Percentiles rank a stretch among this genome's conserved stretches.
phyloP scores from a whole-genome alignment of 2,888 invertebrate genomes.

The Drosophila nr. perissopoda region DNA sequence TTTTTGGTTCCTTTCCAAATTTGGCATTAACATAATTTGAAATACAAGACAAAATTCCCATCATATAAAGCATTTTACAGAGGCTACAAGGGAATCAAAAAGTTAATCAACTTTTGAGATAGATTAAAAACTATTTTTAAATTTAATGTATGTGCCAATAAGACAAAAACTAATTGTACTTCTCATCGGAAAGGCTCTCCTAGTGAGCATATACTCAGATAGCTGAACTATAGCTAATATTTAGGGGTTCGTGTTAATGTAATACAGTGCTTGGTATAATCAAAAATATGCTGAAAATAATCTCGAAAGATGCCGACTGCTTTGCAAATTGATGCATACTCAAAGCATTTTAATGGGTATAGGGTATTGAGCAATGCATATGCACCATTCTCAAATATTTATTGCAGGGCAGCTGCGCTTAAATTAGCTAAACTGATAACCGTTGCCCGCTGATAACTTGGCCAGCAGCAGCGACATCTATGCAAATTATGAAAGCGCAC shows the following conservation, averaged over 20 bases:
- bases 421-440: conserved; percentile 44
- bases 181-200: neutral
- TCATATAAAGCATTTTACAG: neutral
- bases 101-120: neutral
- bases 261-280: neutral
- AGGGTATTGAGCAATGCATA: neutral
- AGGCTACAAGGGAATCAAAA: neutral
- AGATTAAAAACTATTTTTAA: neutral
- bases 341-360: neutral
- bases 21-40: neutral
- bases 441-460: conserved; percentile 35
- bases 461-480: conserved; percentile 32
- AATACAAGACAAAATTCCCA: neutral
- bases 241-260: neutral
- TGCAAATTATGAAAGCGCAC: conserved; percentile 54
- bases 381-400: neutral
- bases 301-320: neutral
- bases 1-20: neutral
- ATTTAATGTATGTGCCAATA: neutral
- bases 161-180: neutral
- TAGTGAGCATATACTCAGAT: neutral
- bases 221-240: neutral
- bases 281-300: too few relatives aligned
- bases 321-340: neutral
- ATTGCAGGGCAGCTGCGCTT: conserved; percentile 16